Evolutionary conservation across 2,113 vertebrate genomes (phyloP).

Genomic region (Pantherophis guttatus): DNA sequence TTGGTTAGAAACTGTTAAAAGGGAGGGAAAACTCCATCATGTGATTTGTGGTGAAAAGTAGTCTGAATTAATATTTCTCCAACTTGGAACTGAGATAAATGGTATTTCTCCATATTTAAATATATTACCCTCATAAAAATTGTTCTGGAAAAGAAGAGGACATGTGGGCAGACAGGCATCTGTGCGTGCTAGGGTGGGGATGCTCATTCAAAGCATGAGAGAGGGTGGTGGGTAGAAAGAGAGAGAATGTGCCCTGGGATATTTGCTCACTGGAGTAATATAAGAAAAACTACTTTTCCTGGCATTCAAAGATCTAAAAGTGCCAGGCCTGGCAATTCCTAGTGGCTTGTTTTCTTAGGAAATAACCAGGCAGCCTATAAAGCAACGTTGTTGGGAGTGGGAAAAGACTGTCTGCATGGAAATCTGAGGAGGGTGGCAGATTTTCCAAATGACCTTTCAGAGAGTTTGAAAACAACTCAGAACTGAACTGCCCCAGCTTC

Average conservation of each 20-base stretch:
- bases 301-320: slow-evolving; percentile 33
- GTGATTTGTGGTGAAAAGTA: slow-evolving; percentile 41
- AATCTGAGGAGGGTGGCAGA: neutral
- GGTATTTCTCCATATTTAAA: neutral
- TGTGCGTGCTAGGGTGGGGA: neutral
- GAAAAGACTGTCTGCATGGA: neutral
- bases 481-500: neutral
- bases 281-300: slow-evolving; percentile 45
- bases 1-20: neutral
- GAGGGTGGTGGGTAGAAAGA: neutral
- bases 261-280: slow-evolving; percentile 18
- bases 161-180: neutral
- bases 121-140: slow-evolving; percentile 28
- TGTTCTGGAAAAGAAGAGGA: neutral
- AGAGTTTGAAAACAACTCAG: neutral
- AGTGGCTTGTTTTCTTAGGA: slow-evolving; percentile 16
- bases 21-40: neutral
- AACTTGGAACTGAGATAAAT: slow-evolving; percentile 30
- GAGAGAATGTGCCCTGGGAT: slow-evolving; percentile 19
- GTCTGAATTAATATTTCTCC: slow-evolving; percentile 42
- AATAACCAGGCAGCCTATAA: neutral
- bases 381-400: slow-evolving; percentile 3
- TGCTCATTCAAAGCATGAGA: neutral
- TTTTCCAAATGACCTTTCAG: neutral
- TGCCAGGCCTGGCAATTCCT: slow-evolving; percentile 40